A percentile compares a stretch with the other conserved stretches of the same genome.
phyloP scores from a whole-genome alignment of 2,888 invertebrate genomes.

The Drosophila borborema region DNA sequence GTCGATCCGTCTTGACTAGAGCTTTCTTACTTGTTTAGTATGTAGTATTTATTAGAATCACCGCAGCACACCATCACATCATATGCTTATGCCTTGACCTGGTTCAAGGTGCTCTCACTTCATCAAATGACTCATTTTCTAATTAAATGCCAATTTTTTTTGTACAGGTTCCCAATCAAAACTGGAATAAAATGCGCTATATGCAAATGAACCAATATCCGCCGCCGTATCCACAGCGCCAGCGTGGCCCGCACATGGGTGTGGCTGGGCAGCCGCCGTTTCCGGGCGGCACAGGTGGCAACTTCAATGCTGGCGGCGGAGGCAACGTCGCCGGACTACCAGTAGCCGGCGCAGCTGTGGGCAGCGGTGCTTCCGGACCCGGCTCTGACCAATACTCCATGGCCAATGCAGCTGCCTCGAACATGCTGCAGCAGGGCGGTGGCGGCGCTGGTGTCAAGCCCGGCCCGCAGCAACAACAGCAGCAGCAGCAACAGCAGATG shows the following conservation, averaged over 20 bases:
- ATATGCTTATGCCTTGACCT: too few relatives aligned
- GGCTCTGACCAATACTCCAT: slow-evolving; percentile 83
- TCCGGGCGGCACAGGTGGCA: slow-evolving; percentile 72
- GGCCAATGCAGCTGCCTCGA: slow-evolving; percentile 85
- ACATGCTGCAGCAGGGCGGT: slow-evolving; percentile 80
- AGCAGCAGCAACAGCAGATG: slow-evolving; percentile 73
- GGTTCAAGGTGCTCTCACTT: neutral
- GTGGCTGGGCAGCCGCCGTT: slow-evolving; percentile 79
- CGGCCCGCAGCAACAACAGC: slow-evolving; percentile 71
- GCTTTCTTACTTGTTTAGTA: too few relatives aligned
- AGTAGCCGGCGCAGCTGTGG: slow-evolving; percentile 47
- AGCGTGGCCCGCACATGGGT: slow-evolving; percentile 84
- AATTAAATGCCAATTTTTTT: slow-evolving; percentile 15
- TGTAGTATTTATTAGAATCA: neutral
- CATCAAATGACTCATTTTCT: neutral
- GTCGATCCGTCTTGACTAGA: too few relatives aligned
- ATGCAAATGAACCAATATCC: slow-evolving; percentile 84
- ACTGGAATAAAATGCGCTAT: slow-evolving; percentile 86
- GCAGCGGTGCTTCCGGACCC: slow-evolving; percentile 81
- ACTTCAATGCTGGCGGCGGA: slow-evolving; percentile 70
- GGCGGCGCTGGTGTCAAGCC: slow-evolving; percentile 82
- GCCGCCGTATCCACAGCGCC: slow-evolving; percentile 84
- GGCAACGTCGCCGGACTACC: slow-evolving; percentile 65
- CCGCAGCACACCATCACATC: neutral
- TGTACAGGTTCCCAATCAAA: slow-evolving; percentile 80